Evolutionary conservation across 1,140 invertebrate species (phyloP).

Genomic region (Aphaenogaster ashmeadi): DNA sequence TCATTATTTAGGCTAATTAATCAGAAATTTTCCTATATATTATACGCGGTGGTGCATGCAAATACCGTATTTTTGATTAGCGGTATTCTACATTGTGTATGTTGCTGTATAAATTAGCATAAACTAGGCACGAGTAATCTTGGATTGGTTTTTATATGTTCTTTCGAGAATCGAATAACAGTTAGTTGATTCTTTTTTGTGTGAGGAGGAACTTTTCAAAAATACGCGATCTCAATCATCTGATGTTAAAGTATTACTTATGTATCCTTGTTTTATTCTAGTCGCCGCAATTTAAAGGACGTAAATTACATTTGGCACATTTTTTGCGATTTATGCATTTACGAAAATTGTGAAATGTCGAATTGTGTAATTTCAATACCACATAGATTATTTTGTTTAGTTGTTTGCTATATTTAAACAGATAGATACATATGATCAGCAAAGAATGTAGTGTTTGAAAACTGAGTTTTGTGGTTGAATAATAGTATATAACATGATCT

Average conservation of each 20-base stretch:
- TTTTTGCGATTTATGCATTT: slow-evolving; percentile 31
- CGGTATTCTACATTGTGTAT: background rate
- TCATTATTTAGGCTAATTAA: slow-evolving; percentile 38
- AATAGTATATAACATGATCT: background rate
- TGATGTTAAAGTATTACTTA: background rate
- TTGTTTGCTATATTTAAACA: slow-evolving; percentile 17
- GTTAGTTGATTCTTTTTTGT: background rate
- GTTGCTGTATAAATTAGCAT: slow-evolving; percentile 32
- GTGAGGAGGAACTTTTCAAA: background rate
- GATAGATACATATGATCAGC: background rate
- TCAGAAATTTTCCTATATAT: slow-evolving; percentile 27
- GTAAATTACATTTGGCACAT: slow-evolving; percentile 18
- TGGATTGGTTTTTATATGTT: background rate
- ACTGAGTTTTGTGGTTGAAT: slow-evolving; percentile 28
- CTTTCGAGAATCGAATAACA: slow-evolving; percentile 1
- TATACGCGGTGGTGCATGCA: background rate
- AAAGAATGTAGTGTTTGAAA: slow-evolving; percentile 21
- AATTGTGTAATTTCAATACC: slow-evolving; percentile 4
- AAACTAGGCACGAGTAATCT: slow-evolving; percentile 34
- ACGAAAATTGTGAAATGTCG: slow-evolving; percentile 18
- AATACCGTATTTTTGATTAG: slow-evolving; percentile 41
- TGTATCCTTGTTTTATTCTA: slow-evolving; percentile 30
- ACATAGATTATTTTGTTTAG: slow-evolving; percentile 5
- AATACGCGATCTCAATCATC: background rate
- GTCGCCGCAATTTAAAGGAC: background rate